Percentiles rank a stretch among this genome's conserved stretches.
phyloP scores from a whole-genome alignment of 2,797 vertebrate species.

The Melanotaenia pygmaea region DNA sequence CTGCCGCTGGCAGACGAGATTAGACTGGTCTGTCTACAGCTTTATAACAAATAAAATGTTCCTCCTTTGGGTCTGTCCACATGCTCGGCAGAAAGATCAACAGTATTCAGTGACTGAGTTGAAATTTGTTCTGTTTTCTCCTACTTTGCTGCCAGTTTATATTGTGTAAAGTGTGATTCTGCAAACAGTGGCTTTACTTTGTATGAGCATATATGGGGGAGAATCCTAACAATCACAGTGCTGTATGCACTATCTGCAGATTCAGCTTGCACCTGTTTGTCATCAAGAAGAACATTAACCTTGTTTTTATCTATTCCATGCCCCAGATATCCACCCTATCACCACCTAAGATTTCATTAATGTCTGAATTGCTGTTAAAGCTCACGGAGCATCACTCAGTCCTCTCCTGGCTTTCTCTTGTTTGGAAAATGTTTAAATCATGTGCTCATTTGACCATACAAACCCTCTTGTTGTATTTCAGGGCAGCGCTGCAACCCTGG shows the following conservation, averaged over 20 bases:
- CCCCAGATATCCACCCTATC: neutral
- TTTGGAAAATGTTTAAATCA: constrained; percentile 11
- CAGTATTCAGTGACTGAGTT: neutral
- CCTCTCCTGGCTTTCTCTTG: constrained; percentile 6
- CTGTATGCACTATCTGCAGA: neutral
- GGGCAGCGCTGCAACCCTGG: constrained; percentile 92
- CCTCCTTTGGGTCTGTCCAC: neutral
- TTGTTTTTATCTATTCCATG: neutral
- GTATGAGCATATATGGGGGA: neutral
- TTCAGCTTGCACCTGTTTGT: neutral
- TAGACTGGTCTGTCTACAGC: constrained; percentile 6
- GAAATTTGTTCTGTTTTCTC: constrained; percentile 1
- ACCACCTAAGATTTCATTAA: constrained; percentile 9
- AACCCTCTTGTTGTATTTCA: constrained; percentile 70
- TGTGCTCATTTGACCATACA: constrained; percentile 39
- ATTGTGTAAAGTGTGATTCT: neutral
- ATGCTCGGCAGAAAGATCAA: neutral
- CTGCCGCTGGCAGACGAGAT: constrained; percentile 10
- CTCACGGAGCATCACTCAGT: neutral
- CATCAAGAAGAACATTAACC: neutral
- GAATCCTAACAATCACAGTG: neutral
- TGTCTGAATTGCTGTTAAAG: neutral
- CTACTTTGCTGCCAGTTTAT: constrained; percentile 2
- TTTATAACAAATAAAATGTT: neutral
- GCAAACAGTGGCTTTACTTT: constrained; percentile 3